Base-by-base conservation (phyloP, 2,113 vertebrate species). In the Oryzias celebensis region DNA sequence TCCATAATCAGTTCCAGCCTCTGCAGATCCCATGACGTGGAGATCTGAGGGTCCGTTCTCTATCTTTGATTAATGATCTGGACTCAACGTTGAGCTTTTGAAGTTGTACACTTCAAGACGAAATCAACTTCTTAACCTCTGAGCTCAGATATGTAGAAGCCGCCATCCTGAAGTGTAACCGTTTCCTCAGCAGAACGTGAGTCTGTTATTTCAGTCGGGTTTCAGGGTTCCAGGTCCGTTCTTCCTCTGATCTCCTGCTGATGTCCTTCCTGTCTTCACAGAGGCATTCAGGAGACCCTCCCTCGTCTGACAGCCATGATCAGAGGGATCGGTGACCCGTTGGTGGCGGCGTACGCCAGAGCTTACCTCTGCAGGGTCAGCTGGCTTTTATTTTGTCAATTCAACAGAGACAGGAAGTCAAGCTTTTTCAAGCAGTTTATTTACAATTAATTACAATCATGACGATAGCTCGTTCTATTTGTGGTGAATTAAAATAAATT, bases 331-430 rank as follows among this genome's bases (percentile, higher is more conserved):
- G 97, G 97, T 70, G 97, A 99, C 60, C 97, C 97, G 0, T 85
- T 99, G 70, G 97, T 98, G 73, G 95, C 95, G 0, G 94, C 97
- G n/a, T 99, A 96, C 1, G 93, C 97, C 42, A 91, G 97, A 72
- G 96, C 97, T 0, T 99, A 99, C 77, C 94, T 99, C 58, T 99
- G 97, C 91, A 93, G 96, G 94, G 97, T 99, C 89, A 68, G 84
- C 42, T 7, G 0, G 24, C 23, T 28, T 8, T 44, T 46, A 22
- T 36, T 36, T 36, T 36, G 10, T 36, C 12, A 36, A 36, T 12
- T 36, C 10, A 36, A 8, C 36, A 3, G 36, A 36, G 36, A 36
- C 36, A 36, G 31, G 31, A 36, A 36, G 31, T 36, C 2, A 36
- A 2, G 31, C 2, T 12, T 36, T 36, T 36, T 2, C 31, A 12